Evolutionary conservation across 2,888 invertebrate genomes (phyloP).

Genomic region (Xanthia togata): DNA sequence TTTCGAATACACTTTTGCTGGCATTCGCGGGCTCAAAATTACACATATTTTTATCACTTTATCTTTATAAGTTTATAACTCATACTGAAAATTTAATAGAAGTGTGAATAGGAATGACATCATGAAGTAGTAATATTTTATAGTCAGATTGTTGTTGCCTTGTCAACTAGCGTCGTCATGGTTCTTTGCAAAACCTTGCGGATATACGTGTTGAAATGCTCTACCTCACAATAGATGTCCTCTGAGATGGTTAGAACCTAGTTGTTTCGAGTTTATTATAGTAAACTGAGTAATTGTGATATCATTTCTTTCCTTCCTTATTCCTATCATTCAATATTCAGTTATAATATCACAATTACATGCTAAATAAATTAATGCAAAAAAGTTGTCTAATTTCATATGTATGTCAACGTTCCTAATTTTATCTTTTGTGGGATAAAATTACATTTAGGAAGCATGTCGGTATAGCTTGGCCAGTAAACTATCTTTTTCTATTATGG

Average conservation of each 20-base stretch:
- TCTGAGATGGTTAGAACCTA: constrained; percentile 2
- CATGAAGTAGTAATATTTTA: constrained; percentile 40
- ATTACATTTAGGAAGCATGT: background rate
- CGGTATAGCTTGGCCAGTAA: background rate
- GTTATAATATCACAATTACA: background rate
- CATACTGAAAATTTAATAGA: constrained; percentile 7
- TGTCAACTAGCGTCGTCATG: constrained; percentile 30
- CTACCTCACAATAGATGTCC: constrained; percentile 25
- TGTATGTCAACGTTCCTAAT: background rate
- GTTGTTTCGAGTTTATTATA: background rate
- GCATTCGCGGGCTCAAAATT: background rate
- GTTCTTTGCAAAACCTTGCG: constrained; percentile 31
- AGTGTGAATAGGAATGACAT: constrained; percentile 34
- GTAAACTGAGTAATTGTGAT: background rate
- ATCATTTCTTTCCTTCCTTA: too few relatives aligned
- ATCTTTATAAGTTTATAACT: background rate
- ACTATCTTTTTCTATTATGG: background rate
- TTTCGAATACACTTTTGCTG: background rate
- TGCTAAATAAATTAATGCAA: background rate
- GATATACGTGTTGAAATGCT: constrained; percentile 17
- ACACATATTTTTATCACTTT: background rate
- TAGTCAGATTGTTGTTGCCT: constrained; percentile 24
- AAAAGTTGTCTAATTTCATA: background rate
- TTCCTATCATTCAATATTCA: too few relatives aligned
- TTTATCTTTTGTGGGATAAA: background rate